Percentiles rank a stretch among this genome's conserved stretches.
phyloP scores from a whole-genome alignment of 2,797 vertebrate genomes.

The Sphenopsis melanotis region DNA sequence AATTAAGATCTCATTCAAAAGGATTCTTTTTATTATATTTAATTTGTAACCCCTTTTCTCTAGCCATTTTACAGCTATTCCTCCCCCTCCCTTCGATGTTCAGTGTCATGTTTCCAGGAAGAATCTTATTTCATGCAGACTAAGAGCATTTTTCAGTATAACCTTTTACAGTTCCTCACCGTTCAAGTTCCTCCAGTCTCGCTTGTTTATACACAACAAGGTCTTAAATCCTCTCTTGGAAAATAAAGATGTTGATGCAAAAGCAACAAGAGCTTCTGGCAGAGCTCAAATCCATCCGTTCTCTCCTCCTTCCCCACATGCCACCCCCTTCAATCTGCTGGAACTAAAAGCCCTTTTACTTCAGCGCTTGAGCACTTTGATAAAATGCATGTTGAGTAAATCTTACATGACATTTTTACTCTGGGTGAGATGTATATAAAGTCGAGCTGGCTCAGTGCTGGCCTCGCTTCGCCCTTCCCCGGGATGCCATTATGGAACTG shows the following conservation, averaged over 20 bases:
- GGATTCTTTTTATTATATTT: constrained; percentile 62
- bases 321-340: constrained; percentile 46
- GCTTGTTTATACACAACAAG: constrained; percentile 42
- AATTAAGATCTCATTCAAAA: constrained; percentile 65
- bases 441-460: not conserved
- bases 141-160: constrained; percentile 25
- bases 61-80: constrained; percentile 40
- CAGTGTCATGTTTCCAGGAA: constrained; percentile 59
- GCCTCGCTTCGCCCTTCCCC: not conserved
- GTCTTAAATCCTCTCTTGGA: constrained; percentile 45
- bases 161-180: constrained; percentile 39
- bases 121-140: constrained; percentile 59
- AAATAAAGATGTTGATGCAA: constrained; percentile 42
- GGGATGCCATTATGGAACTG: not conserved
- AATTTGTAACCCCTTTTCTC: constrained; percentile 56
- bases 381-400: not conserved
- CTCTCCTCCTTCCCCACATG: constrained; percentile 24
- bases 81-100: constrained; percentile 26
- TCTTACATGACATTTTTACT: constrained; percentile 38
- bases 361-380: constrained; percentile 7
- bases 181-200: not conserved
- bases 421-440: not conserved
- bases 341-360: constrained; percentile 54
- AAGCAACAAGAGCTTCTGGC: constrained; percentile 39
- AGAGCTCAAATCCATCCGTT: constrained; percentile 25